Percentiles rank a stretch among this genome's conserved stretches.
These are phyloP conservation scores for Spea bombifrons DNA, from an alignment of 2,113 vertebrate genomes.

Conservation along the genomic window DNA sequence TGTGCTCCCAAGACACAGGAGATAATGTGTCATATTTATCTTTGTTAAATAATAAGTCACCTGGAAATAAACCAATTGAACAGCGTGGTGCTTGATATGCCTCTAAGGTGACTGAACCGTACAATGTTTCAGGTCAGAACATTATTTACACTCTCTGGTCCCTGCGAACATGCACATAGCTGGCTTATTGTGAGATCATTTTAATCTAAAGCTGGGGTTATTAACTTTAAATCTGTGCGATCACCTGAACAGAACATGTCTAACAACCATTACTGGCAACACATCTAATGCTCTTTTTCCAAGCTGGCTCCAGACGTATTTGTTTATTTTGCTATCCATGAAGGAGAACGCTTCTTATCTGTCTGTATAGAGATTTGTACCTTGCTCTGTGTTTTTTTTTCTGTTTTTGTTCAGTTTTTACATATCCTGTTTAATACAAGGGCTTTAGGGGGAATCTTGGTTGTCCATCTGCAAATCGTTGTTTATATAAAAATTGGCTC, in stretches of 20 bases:
- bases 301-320: background rate
- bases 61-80: no score
- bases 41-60: no score
- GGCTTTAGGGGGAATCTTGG: background rate
- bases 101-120: no score
- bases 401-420: background rate
- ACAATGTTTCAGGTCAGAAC: no score
- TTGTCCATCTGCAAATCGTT: conserved; percentile 10
- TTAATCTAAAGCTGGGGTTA: no score
- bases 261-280: background rate
- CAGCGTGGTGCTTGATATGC: no score
- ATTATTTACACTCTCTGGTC: background rate
- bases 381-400: background rate
- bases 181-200: background rate
- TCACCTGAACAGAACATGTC: background rate
- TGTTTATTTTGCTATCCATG: background rate
- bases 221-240: background rate
- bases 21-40: no score
- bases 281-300: background rate
- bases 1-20: no score
- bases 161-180: background rate
- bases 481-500: background rate
- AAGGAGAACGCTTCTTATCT: background rate
- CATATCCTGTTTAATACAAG: background rate
- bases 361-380: background rate